phyloP scores from a whole-genome alignment of 2,888 invertebrate species.

The Andrena haemorrhoa region DNA sequence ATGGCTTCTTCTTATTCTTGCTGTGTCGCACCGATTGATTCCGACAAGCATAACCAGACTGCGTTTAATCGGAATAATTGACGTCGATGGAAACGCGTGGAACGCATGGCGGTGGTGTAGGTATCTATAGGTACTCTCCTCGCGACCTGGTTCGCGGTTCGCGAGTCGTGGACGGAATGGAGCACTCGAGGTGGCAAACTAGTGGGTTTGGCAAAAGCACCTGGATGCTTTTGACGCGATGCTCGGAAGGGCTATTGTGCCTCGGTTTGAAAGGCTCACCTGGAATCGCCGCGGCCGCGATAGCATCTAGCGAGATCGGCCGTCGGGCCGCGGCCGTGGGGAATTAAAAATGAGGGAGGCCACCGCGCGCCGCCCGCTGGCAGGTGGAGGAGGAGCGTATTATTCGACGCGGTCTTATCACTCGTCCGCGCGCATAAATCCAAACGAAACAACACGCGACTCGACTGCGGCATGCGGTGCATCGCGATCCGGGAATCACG shows the following conservation, averaged over 20 bases:
- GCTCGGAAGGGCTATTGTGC: slow-evolving; percentile 59
- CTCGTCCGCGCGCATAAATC: slow-evolving; percentile 77
- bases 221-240: slow-evolving; percentile 64
- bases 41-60: slow-evolving; percentile 68
- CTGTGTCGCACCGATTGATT: slow-evolving; percentile 64
- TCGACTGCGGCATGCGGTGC: slow-evolving; percentile 44
- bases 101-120: slow-evolving; percentile 11
- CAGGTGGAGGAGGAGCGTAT: slow-evolving; percentile 78
- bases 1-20: slow-evolving; percentile 68
- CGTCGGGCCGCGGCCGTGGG: slow-evolving; percentile 51
- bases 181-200: slow-evolving; percentile 19
- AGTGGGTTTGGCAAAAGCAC: slow-evolving; percentile 32
- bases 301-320: slow-evolving; percentile 72
- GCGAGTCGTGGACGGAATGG: not conserved
- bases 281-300: slow-evolving; percentile 63
- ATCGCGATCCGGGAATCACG: slow-evolving; percentile 49
- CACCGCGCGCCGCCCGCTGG: slow-evolving; percentile 70
- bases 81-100: slow-evolving; percentile 52
- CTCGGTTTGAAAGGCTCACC: slow-evolving; percentile 63
- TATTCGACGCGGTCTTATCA: slow-evolving; percentile 79
- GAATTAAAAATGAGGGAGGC: slow-evolving; percentile 74
- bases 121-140: not conserved
- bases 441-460: slow-evolving; percentile 74
- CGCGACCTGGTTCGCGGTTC: not conserved
- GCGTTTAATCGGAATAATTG: slow-evolving; percentile 70